Evolutionary conservation across 2,888 invertebrate genomes (phyloP), one percentile per base, ranked within the genome.

Genomic region (Quadriops clusia): DNA sequence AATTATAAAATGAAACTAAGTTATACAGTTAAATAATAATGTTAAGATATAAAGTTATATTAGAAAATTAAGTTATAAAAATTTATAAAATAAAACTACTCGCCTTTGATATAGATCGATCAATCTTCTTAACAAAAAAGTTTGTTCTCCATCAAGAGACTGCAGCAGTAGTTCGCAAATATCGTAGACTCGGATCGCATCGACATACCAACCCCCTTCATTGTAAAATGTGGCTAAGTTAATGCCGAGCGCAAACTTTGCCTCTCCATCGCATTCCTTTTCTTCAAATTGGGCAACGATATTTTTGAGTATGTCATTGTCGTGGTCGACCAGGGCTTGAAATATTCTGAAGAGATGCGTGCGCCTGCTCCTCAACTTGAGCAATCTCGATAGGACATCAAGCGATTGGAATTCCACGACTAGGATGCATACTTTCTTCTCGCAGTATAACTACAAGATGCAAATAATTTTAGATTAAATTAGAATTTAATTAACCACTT

Each of bases 101-200:
- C 63, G 89, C 89, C 83, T 83, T 58, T 85, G 82, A 54, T 84
- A 80, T 58, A 87, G 89, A 51, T 90, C 84, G 33, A 90, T 64
- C 21, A 78, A 74, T 51, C 77, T 71, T 34, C 74, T 68, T 55
- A 75, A 69, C 18, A 18, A 18, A 1, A 67, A 63, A 32, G 65
- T 68, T 44, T 66, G 63, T 11, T 66, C 64, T 42, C n/a, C n/a
- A n/a, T n/a, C n/a, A n/a, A n/a, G n/a, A n/a, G n/a, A n/a, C n/a
- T n/a, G n/a, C n/a, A n/a, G n/a, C n/a, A 84, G 58, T 39, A 70
- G 63, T 37, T 78, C 72, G 46, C 83, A 82, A 6, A 72, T 64
- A 21, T 71, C 57, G 41, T 89, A 63, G 30, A 90, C 74, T 23
- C 70, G 65, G 50, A 82, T 77, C 38, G 84, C 80, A 51, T 84